A percentile compares a stretch with the other conserved stretches of the same genome.
phyloP scores from a whole-genome alignment of 2,113 vertebrate species.

The Calypte anna region DNA sequence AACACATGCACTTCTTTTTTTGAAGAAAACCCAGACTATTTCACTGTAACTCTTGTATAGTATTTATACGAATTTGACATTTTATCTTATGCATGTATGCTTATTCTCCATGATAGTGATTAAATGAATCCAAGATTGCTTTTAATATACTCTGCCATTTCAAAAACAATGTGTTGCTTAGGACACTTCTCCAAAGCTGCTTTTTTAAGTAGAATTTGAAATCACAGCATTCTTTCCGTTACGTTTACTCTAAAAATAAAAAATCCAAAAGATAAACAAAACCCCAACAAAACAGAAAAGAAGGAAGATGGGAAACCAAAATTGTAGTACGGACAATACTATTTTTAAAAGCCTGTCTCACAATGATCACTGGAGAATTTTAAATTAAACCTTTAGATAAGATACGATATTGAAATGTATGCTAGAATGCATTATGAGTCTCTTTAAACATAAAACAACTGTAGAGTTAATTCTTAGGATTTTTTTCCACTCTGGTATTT shows the following conservation, averaged over 20 bases:
- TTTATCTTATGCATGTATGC: neutral
- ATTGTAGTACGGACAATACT: neutral
- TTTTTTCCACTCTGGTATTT: neutral
- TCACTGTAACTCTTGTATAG: neutral
- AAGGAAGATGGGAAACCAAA: neutral
- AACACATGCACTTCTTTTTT: neutral
- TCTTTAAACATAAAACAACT: neutral
- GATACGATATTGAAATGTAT: neutral
- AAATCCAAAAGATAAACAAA: neutral
- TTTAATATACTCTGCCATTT: neutral
- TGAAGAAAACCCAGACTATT: neutral
- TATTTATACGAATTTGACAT: neutral
- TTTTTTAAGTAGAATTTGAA: neutral
- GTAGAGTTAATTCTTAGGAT: neutral
- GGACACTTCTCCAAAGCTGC: neutral
- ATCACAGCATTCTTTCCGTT: neutral
- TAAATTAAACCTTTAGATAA: neutral
- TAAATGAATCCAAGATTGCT: rapidly evolving
- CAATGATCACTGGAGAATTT: neutral
- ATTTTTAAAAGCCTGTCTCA: neutral
- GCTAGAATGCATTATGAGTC: neutral
- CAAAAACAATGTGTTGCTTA: neutral
- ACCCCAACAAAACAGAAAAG: neutral
- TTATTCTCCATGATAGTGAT: neutral
- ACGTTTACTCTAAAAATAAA: neutral